Base-by-base conservation (phyloP, 2,113 vertebrate genomes). In the Nannospalax galili region DNA sequence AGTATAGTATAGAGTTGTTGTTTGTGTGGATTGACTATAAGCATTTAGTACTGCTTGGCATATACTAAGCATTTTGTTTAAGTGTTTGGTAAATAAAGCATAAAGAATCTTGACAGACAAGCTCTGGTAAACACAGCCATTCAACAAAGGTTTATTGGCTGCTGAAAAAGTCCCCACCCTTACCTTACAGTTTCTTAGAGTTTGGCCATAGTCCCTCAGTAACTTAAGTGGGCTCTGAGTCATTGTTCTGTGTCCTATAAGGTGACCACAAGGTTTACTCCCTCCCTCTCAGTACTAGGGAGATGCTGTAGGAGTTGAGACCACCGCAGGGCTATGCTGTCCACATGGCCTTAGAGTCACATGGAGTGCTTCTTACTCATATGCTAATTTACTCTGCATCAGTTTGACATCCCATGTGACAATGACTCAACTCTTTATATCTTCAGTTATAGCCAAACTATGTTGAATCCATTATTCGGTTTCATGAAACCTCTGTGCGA, bases 61-160 rank as follows among this genome's bases (percentile, higher is more conserved):
- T 9, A 58, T 48, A 79, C 79, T 45, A 70, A 94, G 37, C 30
- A 52, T 58, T 90, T 79, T 32, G 35, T 96, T 11, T 65, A 95
- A 64, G 22, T 74, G 78, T 84, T 93, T 95, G 86, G 35, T 67
- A 94, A 96, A 89, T 77, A 89, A 78, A 75, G n/a, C 8, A 42
- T 81, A 91, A 89, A 30, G 92, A 80, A 37, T 92, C 78, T 80
- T 16, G n/a, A 42, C 79, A n/a, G 48, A 30, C 86, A 87, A 82
- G 28, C 45, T 82, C 65, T 84, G 45, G 77, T 81, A 89, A 69
- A 82, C 86, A 75, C 8, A 92, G 6, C 58, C 73, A 84, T 28
- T 93, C 69, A 93, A 64, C 42, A 84, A n/a, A 60, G 72, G 67
- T 75, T 84, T 92, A 19, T n/a, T 88, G 84, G 42, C 26, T 80